Conservation (phyloP, 2,888 invertebrate species). For the Lampropteryx suffumata region DNA sequence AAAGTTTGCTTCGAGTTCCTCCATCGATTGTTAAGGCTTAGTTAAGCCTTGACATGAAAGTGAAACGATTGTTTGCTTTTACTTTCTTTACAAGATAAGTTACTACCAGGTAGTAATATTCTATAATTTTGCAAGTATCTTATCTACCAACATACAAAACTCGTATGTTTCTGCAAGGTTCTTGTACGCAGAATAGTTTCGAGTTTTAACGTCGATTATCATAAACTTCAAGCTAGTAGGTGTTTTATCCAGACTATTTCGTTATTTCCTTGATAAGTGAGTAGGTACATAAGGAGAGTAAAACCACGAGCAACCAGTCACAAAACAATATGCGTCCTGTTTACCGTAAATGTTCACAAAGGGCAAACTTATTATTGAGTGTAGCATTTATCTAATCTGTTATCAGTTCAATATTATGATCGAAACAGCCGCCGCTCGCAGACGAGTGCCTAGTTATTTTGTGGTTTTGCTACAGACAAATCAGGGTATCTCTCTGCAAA, state of each 20-base stretch:
- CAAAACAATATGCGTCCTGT: conserved; percentile 26
- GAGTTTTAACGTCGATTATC: too few species aligned
- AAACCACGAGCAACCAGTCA: background rate
- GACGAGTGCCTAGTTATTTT: conserved; percentile 45
- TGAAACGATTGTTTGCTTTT: conserved; percentile 31
- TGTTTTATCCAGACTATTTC: background rate
- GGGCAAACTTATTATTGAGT: conserved; percentile 58
- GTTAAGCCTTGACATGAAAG: conserved; percentile 33
- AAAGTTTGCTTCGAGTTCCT: conserved; percentile 34
- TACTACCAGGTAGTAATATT: background rate
- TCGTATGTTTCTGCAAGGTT: too few species aligned
- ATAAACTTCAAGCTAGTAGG: background rate
- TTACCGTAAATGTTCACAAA: conserved; percentile 29
- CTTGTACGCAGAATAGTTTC: too few species aligned
- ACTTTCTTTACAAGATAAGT: conserved; percentile 20
- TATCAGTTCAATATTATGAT: conserved; percentile 74
- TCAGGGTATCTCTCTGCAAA: background rate
- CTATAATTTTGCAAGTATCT: too few species aligned
- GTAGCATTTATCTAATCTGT: conserved; percentile 72
- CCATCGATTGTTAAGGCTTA: conserved; percentile 33
- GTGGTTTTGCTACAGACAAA: conserved; percentile 32
- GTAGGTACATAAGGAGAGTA: background rate
- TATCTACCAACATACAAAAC: too few species aligned
- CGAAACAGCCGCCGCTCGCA: conserved; percentile 55
- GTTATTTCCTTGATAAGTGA: background rate